Percentiles rank a stretch among this genome's conserved stretches.
Conservation (phyloP, 1,140 invertebrate species). For the Nasonia giraulti region DNA sequence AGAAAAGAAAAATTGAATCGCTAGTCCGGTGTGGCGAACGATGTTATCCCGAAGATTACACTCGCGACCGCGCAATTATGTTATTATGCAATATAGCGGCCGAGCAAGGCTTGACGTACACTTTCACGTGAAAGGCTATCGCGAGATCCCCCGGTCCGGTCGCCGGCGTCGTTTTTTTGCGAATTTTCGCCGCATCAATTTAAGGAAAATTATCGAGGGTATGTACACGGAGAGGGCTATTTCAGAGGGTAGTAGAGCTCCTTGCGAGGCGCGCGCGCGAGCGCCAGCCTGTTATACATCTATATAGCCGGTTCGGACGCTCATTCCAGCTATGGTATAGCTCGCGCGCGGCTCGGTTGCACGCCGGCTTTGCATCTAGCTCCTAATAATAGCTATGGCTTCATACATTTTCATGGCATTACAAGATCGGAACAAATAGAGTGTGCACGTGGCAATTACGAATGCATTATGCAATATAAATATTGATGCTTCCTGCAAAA, state of each 20-base stretch:
- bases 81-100: constrained; percentile 50
- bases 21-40: neutral
- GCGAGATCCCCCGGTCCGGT: constrained; percentile 24
- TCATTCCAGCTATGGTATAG: constrained; percentile 14
- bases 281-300: neutral
- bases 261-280: neutral
- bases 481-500: constrained; percentile 75
- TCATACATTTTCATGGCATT: constrained; percentile 75
- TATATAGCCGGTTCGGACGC: neutral
- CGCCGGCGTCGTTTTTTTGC: neutral
- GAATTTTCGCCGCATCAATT: constrained; percentile 22
- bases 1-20: constrained; percentile 39
- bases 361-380: constrained; percentile 67
- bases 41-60: neutral
- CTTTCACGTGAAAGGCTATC: constrained; percentile 34
- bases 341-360: constrained; percentile 49
- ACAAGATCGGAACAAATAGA: constrained; percentile 75
- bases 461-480: constrained; percentile 75
- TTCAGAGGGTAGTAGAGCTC: constrained; percentile 56
- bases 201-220: constrained; percentile 39
- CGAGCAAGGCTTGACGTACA: constrained; percentile 25
- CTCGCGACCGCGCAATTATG: constrained; percentile 29
- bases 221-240: neutral
- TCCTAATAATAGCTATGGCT: constrained; percentile 73
- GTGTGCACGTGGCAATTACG: constrained; percentile 72